Conservation (phyloP, 1,140 invertebrate genomes). For the Trialeurodes vaporariorum region DNA sequence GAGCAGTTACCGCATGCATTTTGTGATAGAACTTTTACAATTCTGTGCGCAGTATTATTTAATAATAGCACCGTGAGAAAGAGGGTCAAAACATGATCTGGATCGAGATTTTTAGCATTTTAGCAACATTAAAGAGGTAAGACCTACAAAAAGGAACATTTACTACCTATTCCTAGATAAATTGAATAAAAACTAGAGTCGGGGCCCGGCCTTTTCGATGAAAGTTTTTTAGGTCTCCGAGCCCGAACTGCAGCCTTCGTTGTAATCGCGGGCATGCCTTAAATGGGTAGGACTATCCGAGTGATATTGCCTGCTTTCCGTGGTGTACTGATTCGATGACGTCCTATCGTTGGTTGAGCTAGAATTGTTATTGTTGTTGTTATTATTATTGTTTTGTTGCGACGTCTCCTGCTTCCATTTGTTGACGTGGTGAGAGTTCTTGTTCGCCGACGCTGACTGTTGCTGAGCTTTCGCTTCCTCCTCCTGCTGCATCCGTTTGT, state of each 20-base stretch:
- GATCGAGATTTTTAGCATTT: too few relatives aligned
- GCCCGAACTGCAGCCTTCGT: neutral
- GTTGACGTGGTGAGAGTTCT: slow-evolving; percentile 50
- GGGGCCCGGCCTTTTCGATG: too few relatives aligned
- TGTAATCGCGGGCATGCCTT: neutral
- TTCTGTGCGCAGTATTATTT: too few relatives aligned
- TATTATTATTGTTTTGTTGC: slow-evolving; percentile 21
- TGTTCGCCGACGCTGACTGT: slow-evolving; percentile 40
- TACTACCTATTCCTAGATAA: too few relatives aligned
- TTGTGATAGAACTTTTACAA: too few relatives aligned
- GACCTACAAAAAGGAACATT: too few relatives aligned
- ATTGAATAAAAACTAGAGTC: too few relatives aligned
- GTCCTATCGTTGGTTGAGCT: neutral
- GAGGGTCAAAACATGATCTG: too few relatives aligned
- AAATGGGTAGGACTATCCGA: neutral
- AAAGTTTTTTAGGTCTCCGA: neutral
- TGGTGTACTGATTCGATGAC: neutral
- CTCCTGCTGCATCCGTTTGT: slow-evolving; percentile 93
- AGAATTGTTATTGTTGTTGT: neutral
- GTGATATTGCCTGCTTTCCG: neutral
- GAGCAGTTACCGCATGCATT: too few relatives aligned
- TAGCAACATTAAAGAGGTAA: too few relatives aligned
- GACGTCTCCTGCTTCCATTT: slow-evolving; percentile 56
- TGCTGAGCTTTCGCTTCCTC: slow-evolving; percentile 62
- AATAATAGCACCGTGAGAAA: too few relatives aligned